These are phyloP conservation scores for Oreochromis aureus DNA, from an alignment of 2,113 vertebrate species.

Conservation along the genomic window DNA sequence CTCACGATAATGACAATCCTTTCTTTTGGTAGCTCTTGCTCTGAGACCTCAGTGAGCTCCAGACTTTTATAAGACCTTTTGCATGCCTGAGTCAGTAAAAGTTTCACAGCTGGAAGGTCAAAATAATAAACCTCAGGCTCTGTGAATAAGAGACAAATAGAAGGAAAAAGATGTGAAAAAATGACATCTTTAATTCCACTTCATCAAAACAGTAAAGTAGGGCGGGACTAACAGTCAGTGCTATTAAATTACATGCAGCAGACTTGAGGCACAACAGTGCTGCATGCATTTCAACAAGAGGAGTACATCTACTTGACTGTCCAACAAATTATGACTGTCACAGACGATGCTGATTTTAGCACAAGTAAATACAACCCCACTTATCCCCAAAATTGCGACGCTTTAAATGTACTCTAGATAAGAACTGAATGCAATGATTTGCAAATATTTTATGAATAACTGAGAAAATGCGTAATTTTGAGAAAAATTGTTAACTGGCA, in stretches of 20 bases:
- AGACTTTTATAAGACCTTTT: background rate
- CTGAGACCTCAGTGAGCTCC: background rate
- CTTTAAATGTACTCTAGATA: background rate
- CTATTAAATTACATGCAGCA: background rate
- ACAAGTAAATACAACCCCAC: background rate
- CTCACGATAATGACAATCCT: background rate
- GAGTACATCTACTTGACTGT: background rate
- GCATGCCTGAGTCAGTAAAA: background rate
- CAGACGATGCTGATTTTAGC: background rate
- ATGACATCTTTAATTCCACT: background rate
- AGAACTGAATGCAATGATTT: background rate
- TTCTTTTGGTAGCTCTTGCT: background rate
- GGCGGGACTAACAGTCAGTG: background rate
- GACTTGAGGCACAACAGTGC: background rate
- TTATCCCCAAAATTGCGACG: fast-evolving
- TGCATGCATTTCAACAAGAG: background rate
- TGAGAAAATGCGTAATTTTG: background rate
- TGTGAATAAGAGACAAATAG: background rate
- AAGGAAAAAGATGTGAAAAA: background rate
- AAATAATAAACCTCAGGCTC: background rate
- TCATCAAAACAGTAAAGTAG: background rate
- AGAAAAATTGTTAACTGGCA: background rate
- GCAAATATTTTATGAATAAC: background rate
- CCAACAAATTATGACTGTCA: background rate
- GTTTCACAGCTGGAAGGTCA: background rate